Evolutionary conservation across 2,113 vertebrate species (phyloP).

Genomic region (Stigmatopora nigra): DNA sequence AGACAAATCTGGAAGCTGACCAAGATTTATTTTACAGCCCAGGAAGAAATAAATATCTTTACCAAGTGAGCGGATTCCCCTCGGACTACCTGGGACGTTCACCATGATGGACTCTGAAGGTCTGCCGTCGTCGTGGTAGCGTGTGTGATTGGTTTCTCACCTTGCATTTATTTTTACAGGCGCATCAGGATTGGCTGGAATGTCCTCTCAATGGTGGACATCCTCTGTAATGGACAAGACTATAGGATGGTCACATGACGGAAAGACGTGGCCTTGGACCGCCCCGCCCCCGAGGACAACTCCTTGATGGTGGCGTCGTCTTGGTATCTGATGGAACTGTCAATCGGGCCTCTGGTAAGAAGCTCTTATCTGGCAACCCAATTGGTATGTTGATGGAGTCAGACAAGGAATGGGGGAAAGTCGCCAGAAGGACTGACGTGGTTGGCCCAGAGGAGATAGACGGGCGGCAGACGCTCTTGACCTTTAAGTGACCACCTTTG

Average conservation of each 20-base stretch:
- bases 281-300: not conserved
- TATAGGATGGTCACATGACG: too few relatives aligned
- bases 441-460: constrained; percentile 24
- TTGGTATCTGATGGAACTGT: constrained; percentile 34
- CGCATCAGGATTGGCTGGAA: not conserved
- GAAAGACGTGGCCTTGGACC: too few relatives aligned
- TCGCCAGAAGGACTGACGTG: constrained; percentile 25
- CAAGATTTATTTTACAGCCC: not conserved
- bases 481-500: constrained; percentile 24
- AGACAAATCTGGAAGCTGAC: not conserved
- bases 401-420: not conserved
- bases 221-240: not conserved
- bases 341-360: constrained; percentile 20
- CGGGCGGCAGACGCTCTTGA: constrained; percentile 42
- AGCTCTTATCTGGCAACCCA: constrained; percentile 24
- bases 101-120: not conserved
- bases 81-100: not conserved
- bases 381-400: constrained; percentile 13
- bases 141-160: not conserved
- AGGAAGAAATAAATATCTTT: not conserved
- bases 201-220: not conserved
- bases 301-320: constrained; percentile 2
- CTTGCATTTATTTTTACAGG: not conserved
- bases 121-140: not conserved
- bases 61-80: not conserved